Evolutionary conservation across 2,797 vertebrate genomes (phyloP).

Genomic region (Numenius phaeopus): DNA sequence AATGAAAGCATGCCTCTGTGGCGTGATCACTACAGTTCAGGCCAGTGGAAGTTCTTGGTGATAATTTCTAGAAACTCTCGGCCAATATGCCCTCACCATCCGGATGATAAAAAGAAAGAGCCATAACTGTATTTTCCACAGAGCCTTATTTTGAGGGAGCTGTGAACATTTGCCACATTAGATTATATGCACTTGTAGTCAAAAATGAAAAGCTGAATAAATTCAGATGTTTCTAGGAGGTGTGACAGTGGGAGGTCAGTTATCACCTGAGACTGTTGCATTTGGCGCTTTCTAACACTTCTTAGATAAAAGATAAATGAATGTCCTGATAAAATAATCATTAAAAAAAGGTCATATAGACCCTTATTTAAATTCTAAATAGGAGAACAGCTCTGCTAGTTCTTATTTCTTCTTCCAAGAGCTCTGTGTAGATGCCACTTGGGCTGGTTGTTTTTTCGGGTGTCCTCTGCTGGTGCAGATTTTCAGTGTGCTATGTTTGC

Average conservation of each 20-base stretch:
- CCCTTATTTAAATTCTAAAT: background rate
- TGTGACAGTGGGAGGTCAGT: background rate
- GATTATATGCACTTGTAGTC: background rate
- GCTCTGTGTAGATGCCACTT: background rate
- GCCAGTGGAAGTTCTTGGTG: background rate
- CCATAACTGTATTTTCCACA: background rate
- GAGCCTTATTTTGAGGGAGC: background rate
- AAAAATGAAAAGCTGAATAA: background rate
- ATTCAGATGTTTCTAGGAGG: background rate
- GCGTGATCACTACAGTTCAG: background rate
- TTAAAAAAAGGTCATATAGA: background rate
- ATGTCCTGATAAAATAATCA: background rate
- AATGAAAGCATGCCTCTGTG: background rate
- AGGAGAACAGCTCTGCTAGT: background rate
- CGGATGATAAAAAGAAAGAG: background rate
- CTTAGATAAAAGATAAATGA: background rate
- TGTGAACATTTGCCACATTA: background rate
- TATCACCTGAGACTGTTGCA: background rate
- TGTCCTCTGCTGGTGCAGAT: background rate
- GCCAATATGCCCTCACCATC: background rate
- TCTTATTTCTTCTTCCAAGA: background rate
- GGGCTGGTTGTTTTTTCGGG: background rate
- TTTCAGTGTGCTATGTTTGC: background rate
- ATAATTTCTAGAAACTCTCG: background rate
- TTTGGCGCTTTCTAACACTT: background rate